phyloP scores from a whole-genome alignment of 2,113 vertebrate genomes.

The Larimichthys crocea region DNA sequence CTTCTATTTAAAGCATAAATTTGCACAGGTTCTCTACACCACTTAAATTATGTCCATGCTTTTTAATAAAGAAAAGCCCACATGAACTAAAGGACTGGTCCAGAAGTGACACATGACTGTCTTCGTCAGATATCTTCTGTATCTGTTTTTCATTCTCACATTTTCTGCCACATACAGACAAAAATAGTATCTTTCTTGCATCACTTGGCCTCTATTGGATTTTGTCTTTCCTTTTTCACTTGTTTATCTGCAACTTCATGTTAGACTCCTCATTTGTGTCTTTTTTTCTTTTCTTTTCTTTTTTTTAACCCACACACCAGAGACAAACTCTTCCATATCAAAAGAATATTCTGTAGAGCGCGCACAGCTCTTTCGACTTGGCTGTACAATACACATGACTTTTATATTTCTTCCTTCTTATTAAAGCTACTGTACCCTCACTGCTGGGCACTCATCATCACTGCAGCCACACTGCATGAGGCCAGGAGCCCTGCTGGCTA shows the following conservation, averaged over 20 bases:
- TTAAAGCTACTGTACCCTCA: conserved; percentile 31
- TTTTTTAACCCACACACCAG: not conserved
- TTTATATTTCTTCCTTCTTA: conserved; percentile 24
- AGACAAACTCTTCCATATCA: conserved; percentile 25
- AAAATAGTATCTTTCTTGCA: not conserved
- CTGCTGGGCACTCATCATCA: conserved; percentile 12
- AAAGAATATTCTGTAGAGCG: conserved; percentile 9
- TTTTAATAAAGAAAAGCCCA: not conserved
- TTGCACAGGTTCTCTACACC: not conserved
- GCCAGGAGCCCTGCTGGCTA: conserved; percentile 32
- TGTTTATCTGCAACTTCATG: not conserved
- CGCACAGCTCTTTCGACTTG: conserved; percentile 4
- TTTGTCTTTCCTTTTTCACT: not conserved
- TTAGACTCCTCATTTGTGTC: conserved; percentile 2
- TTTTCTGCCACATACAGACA: not conserved
- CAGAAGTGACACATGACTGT: not conserved
- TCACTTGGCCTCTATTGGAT: not conserved
- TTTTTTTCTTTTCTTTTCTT: rapidly evolving
- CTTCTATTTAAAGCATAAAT: conserved; percentile 29
- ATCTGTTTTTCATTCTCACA: not conserved
- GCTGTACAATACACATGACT: conserved; percentile 17
- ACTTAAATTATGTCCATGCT: not conserved
- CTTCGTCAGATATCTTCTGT: not conserved
- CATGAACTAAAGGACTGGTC: not conserved
- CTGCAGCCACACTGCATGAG: conserved; percentile 33